phyloP scores from a whole-genome alignment of 2,888 invertebrate species.

The Chironomus riparius region DNA sequence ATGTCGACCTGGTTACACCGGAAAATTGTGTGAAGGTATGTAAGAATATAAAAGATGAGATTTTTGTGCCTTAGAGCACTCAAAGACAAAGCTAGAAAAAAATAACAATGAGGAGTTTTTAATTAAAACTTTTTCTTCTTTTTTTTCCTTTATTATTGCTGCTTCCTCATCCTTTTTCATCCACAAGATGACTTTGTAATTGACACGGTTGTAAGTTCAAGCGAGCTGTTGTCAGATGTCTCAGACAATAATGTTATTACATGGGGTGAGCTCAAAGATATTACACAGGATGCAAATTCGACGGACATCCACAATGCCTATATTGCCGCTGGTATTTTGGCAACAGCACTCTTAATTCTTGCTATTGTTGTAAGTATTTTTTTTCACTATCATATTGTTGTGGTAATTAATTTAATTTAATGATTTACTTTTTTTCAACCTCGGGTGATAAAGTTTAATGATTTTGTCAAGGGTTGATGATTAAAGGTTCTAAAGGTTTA shows the following conservation, averaged over 20 bases:
- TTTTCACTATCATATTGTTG: too few relatives aligned
- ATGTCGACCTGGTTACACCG: slow-evolving; percentile 69
- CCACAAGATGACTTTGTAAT: slow-evolving; percentile 58
- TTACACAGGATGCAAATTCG: slow-evolving; percentile 36
- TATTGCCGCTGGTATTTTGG: slow-evolving; percentile 67
- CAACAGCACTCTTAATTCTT: slow-evolving; percentile 64
- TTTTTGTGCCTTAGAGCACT: not conserved
- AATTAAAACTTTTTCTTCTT: slow-evolving; percentile 25
- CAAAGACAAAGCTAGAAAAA: not conserved
- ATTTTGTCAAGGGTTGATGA: too few relatives aligned
- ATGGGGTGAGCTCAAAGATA: slow-evolving; percentile 36
- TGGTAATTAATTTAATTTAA: too few relatives aligned
- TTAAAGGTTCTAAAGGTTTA: too few relatives aligned
- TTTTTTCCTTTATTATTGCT: not conserved
- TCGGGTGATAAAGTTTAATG: too few relatives aligned
- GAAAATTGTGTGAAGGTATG: slow-evolving; percentile 69
- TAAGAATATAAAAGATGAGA: slow-evolving; percentile 19
- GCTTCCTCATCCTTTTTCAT: not conserved
- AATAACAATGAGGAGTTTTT: slow-evolving; percentile 21
- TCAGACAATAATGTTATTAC: slow-evolving; percentile 35
- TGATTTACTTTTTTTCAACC: too few relatives aligned
- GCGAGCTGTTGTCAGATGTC: slow-evolving; percentile 43
- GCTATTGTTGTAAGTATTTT: slow-evolving; percentile 55
- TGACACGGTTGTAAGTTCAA: slow-evolving; percentile 52
- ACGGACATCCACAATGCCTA: slow-evolving; percentile 63